Conservation (phyloP, 2,888 invertebrate species). For the Lasioglossum marginatum region DNA sequence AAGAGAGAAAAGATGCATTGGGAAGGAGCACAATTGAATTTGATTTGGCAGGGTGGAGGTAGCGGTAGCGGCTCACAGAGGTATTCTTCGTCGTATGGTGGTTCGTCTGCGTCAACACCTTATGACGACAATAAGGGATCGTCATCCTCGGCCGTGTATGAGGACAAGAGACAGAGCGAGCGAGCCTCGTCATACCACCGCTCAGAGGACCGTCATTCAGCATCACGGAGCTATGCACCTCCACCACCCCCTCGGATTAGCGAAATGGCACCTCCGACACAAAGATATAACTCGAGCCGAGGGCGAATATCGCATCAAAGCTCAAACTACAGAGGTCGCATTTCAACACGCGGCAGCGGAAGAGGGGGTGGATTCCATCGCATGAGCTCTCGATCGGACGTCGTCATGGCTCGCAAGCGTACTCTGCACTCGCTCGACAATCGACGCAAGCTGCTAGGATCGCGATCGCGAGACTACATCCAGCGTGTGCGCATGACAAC, state of each 20-base stretch:
- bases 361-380: slow-evolving; percentile 79
- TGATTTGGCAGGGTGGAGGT: slow-evolving; percentile 83
- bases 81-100: slow-evolving; percentile 81
- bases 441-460: slow-evolving; percentile 82
- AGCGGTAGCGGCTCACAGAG: slow-evolving; percentile 81
- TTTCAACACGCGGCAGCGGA: slow-evolving; percentile 78
- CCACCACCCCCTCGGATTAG: slow-evolving; percentile 80
- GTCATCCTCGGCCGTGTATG: slow-evolving; percentile 79
- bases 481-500: slow-evolving; percentile 82
- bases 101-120: slow-evolving; percentile 77
- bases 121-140: slow-evolving; percentile 82
- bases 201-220: slow-evolving; percentile 81
- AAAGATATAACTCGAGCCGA: slow-evolving; percentile 79
- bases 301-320: slow-evolving; percentile 81
- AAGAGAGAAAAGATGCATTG: slow-evolving; percentile 67
- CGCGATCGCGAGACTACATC: slow-evolving; percentile 82
- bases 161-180: slow-evolving; percentile 82
- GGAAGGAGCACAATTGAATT: slow-evolving; percentile 81
- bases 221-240: slow-evolving; percentile 80
- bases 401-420: slow-evolving; percentile 81
- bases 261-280: slow-evolving; percentile 80
- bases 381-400: slow-evolving; percentile 78
- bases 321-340: slow-evolving; percentile 79
- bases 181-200: slow-evolving; percentile 81
- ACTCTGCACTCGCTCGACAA: slow-evolving; percentile 81